A percentile compares a stretch with the other conserved stretches of the same genome.
These are phyloP conservation scores for Dasyornis broadbenti DNA, from an alignment of 2,113 vertebrate genomes.

Conservation along the genomic window DNA sequence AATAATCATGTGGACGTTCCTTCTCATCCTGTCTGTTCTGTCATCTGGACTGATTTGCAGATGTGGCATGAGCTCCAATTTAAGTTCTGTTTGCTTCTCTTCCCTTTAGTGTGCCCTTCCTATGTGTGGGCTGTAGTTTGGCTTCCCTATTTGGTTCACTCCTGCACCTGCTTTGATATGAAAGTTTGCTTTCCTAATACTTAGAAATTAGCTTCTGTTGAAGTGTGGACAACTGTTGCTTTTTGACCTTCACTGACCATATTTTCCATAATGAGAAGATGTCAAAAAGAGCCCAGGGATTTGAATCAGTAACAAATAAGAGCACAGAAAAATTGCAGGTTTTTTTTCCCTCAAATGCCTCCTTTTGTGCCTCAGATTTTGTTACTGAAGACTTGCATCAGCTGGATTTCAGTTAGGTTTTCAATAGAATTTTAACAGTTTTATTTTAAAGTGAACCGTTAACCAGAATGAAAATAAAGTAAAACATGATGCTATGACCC, in stretches of 20 bases:
- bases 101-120: background rate
- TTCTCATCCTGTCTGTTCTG: background rate
- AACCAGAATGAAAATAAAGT: background rate
- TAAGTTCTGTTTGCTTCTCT: background rate
- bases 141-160: background rate
- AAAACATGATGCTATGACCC: background rate
- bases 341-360: background rate
- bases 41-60: background rate
- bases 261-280: background rate
- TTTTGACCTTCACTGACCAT: background rate
- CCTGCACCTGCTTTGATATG: background rate
- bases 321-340: background rate
- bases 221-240: background rate
- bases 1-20: background rate
- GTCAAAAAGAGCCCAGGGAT: background rate
- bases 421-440: background rate
- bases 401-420: background rate
- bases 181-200: background rate
- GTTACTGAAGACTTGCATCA: background rate
- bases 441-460: background rate
- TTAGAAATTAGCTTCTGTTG: background rate
- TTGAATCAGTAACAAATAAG: background rate
- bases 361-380: background rate
- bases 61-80: background rate
- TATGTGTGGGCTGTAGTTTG: fast-evolving